Evolutionary conservation across 2,888 invertebrate genomes (phyloP).

Genomic region (Thereva nobilitata): DNA sequence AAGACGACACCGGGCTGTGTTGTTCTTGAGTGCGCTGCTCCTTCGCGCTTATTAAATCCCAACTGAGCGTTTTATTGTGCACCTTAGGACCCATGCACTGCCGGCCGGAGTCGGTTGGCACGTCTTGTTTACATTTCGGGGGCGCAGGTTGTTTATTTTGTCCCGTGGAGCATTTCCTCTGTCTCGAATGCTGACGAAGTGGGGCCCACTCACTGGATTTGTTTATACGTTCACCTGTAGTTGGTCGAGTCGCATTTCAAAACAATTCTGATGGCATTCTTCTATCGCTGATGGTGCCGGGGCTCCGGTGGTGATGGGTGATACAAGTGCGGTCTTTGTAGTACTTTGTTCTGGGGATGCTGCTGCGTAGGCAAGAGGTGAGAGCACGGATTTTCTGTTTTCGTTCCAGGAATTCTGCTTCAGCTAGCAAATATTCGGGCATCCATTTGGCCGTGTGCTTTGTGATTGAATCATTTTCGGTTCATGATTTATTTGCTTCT

Average conservation of each 20-base stretch:
- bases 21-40: not conserved
- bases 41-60: not conserved
- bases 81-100: slow-evolving; percentile 15
- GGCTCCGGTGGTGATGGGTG: too few species aligned
- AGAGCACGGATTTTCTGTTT: too few species aligned
- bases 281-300: too few species aligned
- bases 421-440: too few species aligned
- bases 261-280: not conserved
- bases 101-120: not conserved
- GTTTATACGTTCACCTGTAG: slow-evolving; percentile 32
- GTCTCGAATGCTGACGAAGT: slow-evolving; percentile 8
- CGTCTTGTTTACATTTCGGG: slow-evolving; percentile 26
- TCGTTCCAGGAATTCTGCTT: too few species aligned
- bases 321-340: too few species aligned
- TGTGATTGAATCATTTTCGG: too few species aligned
- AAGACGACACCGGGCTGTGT: not conserved
- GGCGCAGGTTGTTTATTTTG: slow-evolving; percentile 28
- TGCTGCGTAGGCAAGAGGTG: too few species aligned
- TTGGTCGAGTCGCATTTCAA: slow-evolving; percentile 24
- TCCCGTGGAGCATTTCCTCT: slow-evolving; percentile 18
- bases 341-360: too few species aligned
- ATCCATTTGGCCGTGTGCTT: too few species aligned
- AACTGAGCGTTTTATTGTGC: not conserved
- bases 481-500: too few species aligned
- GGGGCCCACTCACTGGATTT: slow-evolving; percentile 2